phyloP scores from a whole-genome alignment of 2,888 invertebrate genomes.

The Pemphredon lugubris region DNA sequence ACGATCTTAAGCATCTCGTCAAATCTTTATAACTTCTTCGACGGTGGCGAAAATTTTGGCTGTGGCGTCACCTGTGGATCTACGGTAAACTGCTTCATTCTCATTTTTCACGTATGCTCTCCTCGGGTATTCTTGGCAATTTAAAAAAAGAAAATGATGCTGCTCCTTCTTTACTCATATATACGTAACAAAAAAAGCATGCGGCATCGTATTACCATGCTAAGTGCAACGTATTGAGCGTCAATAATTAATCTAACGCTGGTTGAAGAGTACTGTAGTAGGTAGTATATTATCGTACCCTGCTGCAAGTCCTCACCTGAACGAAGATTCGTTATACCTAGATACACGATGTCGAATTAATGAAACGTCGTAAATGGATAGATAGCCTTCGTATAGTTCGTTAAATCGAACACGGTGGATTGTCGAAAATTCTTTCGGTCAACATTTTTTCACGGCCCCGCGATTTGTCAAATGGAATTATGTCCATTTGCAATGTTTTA shows the following conservation, averaged over 20 bases:
- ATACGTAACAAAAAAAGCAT: constrained; percentile 22
- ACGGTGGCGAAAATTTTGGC: constrained; percentile 43
- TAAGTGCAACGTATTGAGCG: constrained; percentile 43
- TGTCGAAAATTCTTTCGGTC: background rate
- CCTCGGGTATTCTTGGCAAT: constrained; percentile 59
- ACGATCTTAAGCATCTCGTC: constrained; percentile 25
- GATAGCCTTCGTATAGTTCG: background rate
- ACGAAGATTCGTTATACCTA: constrained; percentile 24
- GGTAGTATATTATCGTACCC: constrained; percentile 35
- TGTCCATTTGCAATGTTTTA: constrained; percentile 29
- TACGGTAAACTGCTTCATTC: constrained; percentile 30
- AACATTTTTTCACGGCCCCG: constrained; percentile 3
- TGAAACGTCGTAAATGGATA: constrained; percentile 32
- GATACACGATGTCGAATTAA: constrained; percentile 40
- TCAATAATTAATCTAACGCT: constrained; percentile 46
- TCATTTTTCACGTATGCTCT: constrained; percentile 52
- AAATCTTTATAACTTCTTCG: constrained; percentile 31
- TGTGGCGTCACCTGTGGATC: constrained; percentile 31
- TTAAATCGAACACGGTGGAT: background rate
- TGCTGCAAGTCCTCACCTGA: constrained; percentile 40
- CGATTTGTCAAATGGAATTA: background rate
- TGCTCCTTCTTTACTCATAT: constrained; percentile 52
- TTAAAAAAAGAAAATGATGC: constrained; percentile 40
- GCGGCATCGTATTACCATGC: constrained; percentile 45
- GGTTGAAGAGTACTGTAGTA: constrained; percentile 47